These are phyloP conservation scores for Miopithecus talapoin DNA, from an alignment of 2,797 vertebrate species.

Conservation along the genomic window DNA sequence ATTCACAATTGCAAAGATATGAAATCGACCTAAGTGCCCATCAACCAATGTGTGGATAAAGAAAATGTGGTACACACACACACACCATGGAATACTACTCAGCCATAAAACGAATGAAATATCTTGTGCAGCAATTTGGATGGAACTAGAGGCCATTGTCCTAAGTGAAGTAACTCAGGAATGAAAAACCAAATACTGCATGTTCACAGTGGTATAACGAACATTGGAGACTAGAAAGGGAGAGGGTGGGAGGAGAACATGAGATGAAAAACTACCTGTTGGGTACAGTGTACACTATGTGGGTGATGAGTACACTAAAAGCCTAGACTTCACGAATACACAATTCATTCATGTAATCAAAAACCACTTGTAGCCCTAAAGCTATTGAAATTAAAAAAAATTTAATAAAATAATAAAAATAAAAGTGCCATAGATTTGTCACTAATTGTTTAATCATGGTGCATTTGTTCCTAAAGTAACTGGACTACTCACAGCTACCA, in stretches of 20 bases:
- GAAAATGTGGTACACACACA: neutral
- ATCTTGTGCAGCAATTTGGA: neutral
- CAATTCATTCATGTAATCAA: neutral
- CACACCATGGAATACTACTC: neutral
- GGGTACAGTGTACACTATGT: neutral
- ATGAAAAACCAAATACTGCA: neutral
- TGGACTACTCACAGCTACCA: neutral
- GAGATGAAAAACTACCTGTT: neutral
- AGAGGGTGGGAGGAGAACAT: neutral
- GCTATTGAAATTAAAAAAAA: neutral
- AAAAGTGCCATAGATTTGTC: neutral
- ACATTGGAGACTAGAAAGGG: neutral
- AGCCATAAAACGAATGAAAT: neutral
- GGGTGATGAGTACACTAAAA: neutral
- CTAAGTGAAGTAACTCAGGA: neutral
- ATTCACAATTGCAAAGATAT: neutral
- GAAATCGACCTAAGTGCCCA: neutral
- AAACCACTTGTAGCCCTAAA: neutral
- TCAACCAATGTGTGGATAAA: neutral
- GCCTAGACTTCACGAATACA: neutral
- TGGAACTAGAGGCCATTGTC: neutral
- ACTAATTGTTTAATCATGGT: neutral
- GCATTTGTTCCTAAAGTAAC: neutral
- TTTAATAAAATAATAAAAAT: neutral
- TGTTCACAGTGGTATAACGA: neutral